Percentiles rank a stretch among this genome's conserved stretches.
These are phyloP conservation scores for Alentia gelatinosa DNA, from an alignment of 2,888 invertebrate genomes.

Conservation along the genomic window DNA sequence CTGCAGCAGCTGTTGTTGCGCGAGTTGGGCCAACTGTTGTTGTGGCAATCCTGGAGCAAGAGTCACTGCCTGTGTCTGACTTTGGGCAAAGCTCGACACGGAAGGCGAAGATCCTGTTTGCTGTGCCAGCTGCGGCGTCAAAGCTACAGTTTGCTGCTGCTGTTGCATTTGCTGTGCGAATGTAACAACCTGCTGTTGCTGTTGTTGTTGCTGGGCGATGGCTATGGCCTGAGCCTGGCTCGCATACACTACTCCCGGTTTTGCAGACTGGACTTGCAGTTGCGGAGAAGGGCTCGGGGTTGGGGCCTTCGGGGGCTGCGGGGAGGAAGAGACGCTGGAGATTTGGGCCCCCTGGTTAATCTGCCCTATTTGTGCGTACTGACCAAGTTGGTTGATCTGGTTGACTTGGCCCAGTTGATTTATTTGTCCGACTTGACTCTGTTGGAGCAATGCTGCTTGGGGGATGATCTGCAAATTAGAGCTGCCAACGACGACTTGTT, in stretches of 20 bases:
- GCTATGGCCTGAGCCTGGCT: conserved; percentile 30
- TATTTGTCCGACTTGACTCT: background rate
- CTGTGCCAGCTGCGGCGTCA: background rate
- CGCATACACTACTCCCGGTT: background rate
- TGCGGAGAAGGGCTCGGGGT: conserved; percentile 58
- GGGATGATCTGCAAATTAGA: conserved; percentile 3
- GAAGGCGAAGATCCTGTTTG: background rate
- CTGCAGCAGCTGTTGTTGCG: conserved; percentile 10
- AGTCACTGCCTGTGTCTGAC: background rate
- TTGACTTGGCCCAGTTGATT: background rate
- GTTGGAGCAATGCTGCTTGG: background rate
- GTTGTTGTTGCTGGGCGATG: conserved; percentile 21
- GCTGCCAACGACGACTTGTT: conserved; percentile 12
- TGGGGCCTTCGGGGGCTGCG: conserved; percentile 57
- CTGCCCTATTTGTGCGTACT: conserved; percentile 24
- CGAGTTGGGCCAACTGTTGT: conserved; percentile 43
- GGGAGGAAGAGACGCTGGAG: background rate
- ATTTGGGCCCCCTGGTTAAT: background rate
- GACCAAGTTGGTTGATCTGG: conserved; percentile 2
- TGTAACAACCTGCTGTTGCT: conserved; percentile 56
- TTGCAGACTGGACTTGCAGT: background rate
- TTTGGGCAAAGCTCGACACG: background rate
- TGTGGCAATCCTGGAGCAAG: background rate
- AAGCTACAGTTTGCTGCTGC: background rate
- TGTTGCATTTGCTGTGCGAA: conserved; percentile 20